phyloP scores from a whole-genome alignment of 2,888 invertebrate species.

The Drosophila multiciliata region DNA sequence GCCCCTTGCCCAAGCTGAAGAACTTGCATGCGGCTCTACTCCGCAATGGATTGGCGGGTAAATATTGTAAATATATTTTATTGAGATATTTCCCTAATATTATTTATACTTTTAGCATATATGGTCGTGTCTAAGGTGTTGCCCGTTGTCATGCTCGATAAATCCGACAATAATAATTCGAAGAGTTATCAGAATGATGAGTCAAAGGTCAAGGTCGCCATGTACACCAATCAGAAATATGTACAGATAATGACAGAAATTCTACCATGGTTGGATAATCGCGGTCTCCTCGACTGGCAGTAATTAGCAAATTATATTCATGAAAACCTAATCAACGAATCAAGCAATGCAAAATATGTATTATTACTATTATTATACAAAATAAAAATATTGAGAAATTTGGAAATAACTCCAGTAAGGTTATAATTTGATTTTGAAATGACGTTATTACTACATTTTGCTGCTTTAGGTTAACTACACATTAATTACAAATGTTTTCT shows the following conservation, averaged over 20 bases:
- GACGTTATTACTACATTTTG: background rate
- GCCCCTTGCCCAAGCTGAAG: slow-evolving; percentile 81
- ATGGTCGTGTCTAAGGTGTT: slow-evolving; percentile 81
- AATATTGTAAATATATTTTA: background rate
- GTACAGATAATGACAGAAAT: slow-evolving; percentile 76
- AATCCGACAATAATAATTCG: slow-evolving; percentile 60
- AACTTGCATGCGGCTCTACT: slow-evolving; percentile 78
- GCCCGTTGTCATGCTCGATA: slow-evolving; percentile 82
- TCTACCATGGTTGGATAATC: slow-evolving; percentile 83
- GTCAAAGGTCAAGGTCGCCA: slow-evolving; percentile 74
- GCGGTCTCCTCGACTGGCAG: slow-evolving; percentile 81
- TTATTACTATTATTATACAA: slow-evolving; percentile 11
- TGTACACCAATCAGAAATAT: slow-evolving; percentile 82
- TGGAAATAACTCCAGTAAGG: background rate
- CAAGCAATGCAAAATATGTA: slow-evolving; percentile 27
- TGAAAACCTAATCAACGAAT: slow-evolving; percentile 11
- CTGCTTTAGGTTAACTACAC: background rate
- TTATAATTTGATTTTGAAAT: background rate
- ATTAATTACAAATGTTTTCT: background rate
- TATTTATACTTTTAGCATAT: slow-evolving; percentile 67
- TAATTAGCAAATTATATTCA: slow-evolving; percentile 38
- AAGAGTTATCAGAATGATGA: slow-evolving; percentile 70
- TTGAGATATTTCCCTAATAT: no score
- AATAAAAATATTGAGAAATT: slow-evolving; percentile 15
- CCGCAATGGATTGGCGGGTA: slow-evolving; percentile 82